Base-by-base conservation (phyloP, 2,888 invertebrate species). In the Plagiodera versicolora region DNA sequence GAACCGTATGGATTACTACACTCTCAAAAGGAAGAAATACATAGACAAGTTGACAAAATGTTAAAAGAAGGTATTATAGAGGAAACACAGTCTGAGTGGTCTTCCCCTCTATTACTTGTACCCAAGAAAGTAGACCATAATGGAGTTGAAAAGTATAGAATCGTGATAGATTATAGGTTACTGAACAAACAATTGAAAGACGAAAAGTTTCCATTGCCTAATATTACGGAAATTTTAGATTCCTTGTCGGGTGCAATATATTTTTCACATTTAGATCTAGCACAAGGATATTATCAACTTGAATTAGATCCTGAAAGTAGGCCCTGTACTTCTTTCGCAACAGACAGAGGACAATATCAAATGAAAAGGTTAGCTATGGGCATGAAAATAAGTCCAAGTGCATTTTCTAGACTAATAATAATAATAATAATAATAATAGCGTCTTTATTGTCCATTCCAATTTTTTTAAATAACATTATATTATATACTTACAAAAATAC, bases 401-500 rank as follows among this genome's bases (percentile, higher is more conserved):
- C 65, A 53, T 73, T 74, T 65, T 72, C 67, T 18, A 53, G 70
- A 51, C 52, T 58, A 19, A 70, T 70, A 67, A 65, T n/a, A n/a
- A n/a, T n/a, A n/a, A n/a, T n/a, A n/a, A n/a, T n/a, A n/a, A n/a
- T n/a, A n/a, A 17, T 44, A 44, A 50, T 9, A 28, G 9, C 28
- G 28, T 28, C 28, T 28, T 28, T 28, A 28, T 28, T 28, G 28
- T 28, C 28, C 28, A 28, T 28, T 28, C 28, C 28, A 28, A 28
- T 28, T 28, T 9, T 28, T 28, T 28, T 28, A 28, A 6, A 28
- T 28, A 28, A n/a, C n/a, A n/a, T n/a, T n/a, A n/a, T n/a, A n/a
- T n/a, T n/a, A n/a, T n/a, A n/a, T n/a, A n/a, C n/a, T n/a, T n/a
- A n/a, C n/a, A n/a, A n/a, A n/a, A 4, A 28, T 28, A 28, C 28